A percentile compares a stretch with the other conserved stretches of the same genome.
phyloP scores from a whole-genome alignment of 2,888 invertebrate species.

The Sinhomidia bicolor region DNA sequence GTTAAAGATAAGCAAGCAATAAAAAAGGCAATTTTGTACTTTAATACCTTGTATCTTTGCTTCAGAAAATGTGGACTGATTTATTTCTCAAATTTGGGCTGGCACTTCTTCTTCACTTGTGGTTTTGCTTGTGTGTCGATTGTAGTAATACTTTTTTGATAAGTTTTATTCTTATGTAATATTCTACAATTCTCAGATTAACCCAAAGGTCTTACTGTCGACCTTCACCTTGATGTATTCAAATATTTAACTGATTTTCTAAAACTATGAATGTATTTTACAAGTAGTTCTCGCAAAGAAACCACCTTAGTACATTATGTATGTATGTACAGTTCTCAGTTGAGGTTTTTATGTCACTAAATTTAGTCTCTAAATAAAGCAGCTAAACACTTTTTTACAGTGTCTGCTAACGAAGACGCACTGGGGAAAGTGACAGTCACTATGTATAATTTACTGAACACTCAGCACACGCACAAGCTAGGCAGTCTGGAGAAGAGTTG shows the following conservation, averaged over 20 bases:
- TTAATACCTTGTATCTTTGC: background rate
- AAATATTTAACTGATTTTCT: background rate
- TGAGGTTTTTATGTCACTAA: background rate
- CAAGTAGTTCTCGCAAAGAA: background rate
- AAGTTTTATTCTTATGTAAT: no score
- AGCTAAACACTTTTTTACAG: constrained; percentile 1
- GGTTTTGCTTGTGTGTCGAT: background rate
- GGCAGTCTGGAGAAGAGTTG: background rate
- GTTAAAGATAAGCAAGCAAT: background rate
- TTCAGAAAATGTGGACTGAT: background rate
- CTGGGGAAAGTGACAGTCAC: background rate
- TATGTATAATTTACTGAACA: no score
- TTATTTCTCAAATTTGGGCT: background rate
- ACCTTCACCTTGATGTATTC: constrained; percentile 30
- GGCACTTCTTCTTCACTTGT: background rate
- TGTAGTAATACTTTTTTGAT: background rate
- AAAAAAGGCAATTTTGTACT: background rate
- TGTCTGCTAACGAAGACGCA: background rate
- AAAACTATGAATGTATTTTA: background rate
- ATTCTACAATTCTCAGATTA: no score
- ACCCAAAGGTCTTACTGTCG: background rate
- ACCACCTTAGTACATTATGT: background rate
- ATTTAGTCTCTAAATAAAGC: background rate
- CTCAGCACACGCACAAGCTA: background rate
- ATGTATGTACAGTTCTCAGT: background rate